Evolutionary conservation across 2,113 vertebrate species (phyloP), one percentile per base, ranked within the genome.

Genomic region (Cariama cristata): DNA sequence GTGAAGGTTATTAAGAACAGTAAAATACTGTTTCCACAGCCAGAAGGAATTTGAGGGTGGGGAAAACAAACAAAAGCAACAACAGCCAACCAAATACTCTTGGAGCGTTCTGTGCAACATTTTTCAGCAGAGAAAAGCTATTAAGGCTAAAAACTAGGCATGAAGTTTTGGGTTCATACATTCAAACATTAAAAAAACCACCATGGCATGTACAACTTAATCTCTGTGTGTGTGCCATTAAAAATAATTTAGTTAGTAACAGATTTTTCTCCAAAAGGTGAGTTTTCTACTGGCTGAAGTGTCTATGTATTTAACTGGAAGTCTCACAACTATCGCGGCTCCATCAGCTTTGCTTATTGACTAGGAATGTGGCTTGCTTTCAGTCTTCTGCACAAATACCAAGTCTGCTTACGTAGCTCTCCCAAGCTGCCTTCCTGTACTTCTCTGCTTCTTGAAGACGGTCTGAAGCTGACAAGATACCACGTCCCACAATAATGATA

Each of bases 401-500:
- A 52, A 99, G 97, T 89, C 99, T 98, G 95, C 97, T 98, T 32
- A 96, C 6, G 77, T 99, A 99, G 33, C 99, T 99, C 72, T 99
- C 98, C 99, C 99, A 99, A 4, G 99, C 99, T 4, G 98, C 98
- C 66, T 97, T 98, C 79, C 98, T 98, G 97, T 99, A 99, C 20
- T 93, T 97, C 97, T 99, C 99, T 4, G 99, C 99, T 44, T 98
- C 98, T 52, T 98, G 97, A 73, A 96, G 89, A 59, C 50, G 97
- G 95, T 99, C 98, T 14, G 98, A 40, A 4, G 98, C 98, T 28
- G 98, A 96, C 90, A 99, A 82, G 82, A 99, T 99, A 26, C 99
- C 99, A 40, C 99, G 99, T 80, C 99, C 99, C 40, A 99, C 99
- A 23, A 99, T 99, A 97, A 99, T 98, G 98, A 99, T 88, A 82